Evolutionary conservation across 2,797 vertebrate genomes (phyloP), one percentile per base, ranked within the genome.

Genomic region (Lutra lutra): DNA sequence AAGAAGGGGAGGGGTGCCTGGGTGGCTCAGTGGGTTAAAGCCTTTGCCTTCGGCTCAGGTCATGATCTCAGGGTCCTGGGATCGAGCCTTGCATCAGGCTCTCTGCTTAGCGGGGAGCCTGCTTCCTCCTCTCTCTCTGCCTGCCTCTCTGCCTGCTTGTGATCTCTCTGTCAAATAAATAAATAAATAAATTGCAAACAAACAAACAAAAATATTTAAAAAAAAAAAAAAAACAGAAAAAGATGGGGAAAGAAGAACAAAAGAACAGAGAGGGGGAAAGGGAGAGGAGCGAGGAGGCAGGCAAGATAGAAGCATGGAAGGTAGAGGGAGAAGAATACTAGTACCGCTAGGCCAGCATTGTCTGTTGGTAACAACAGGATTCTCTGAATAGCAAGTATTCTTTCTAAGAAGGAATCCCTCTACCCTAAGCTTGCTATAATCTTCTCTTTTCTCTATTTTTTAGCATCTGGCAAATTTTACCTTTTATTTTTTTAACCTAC

Each of bases 241-340:
- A 27, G n/a, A 32, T 20, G 15, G 64, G 11, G 5, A 66, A 66
- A 21, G 15, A 5, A 43, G 7, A 48, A 29, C 56, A 43, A 68
- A 80, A 9, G 8, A 75, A 23, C 18, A 73, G 29, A 20, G 14
- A 23, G 15, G 29, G 40, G 35, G n/a, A 78, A 11, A 25, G 17
- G 9, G 58, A 3, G 40, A 25, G 73, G 73, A 58, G 7, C 25
- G 40, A 32, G 40, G 15, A n/a, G 17, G 17, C 14, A 20, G 6
- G 6, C 23, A 20, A 4, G 13, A 7, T 13, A 60, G 32, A 38
- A 4, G 51, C n/a, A 2, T 12, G 11, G 7, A 6, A 1, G 12
- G 12, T 8, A 9, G 17, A 10, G 13, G 20, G 12, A 60, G 27
- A 7, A n/a, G 10, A 27, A n/a, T 3, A 15, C 4, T 5, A 7